Evolutionary conservation across 2,113 vertebrate genomes (phyloP).

Genomic region (Gymnobelideus leadbeateri): DNA sequence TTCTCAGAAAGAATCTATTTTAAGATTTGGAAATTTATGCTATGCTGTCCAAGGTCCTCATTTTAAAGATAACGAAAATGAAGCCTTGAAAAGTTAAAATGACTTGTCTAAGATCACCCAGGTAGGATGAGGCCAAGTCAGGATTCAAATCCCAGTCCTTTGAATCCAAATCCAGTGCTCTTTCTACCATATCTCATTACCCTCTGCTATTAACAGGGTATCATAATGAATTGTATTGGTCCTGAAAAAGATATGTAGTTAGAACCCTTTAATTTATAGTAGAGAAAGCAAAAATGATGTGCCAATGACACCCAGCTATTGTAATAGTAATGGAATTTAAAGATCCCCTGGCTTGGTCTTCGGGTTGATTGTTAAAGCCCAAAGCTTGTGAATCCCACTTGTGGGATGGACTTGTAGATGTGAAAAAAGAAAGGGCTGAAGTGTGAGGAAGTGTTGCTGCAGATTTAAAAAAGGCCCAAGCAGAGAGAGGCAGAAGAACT

Average conservation of each 20-base stretch:
- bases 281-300: neutral
- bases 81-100: neutral
- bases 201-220: neutral
- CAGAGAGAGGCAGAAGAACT: too few species aligned
- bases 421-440: too few species aligned
- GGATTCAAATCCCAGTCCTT: neutral
- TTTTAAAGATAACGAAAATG: constrained; percentile 37
- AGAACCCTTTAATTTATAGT: neutral
- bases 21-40: neutral
- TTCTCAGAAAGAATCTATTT: neutral
- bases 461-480: too few species aligned
- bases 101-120: neutral
- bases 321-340: too few species aligned
- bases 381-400: too few species aligned
- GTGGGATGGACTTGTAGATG: too few species aligned
- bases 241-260: neutral
- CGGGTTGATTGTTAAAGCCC: too few species aligned
- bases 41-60: neutral
- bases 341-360: too few species aligned
- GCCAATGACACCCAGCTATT: neutral
- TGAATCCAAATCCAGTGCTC: neutral
- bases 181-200: neutral
- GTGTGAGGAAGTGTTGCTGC: too few species aligned
- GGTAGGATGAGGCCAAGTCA: neutral
- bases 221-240: neutral